These are phyloP conservation scores for Argynnis bischoffii DNA, from an alignment of 2,888 invertebrate genomes.

Conservation along the genomic window DNA sequence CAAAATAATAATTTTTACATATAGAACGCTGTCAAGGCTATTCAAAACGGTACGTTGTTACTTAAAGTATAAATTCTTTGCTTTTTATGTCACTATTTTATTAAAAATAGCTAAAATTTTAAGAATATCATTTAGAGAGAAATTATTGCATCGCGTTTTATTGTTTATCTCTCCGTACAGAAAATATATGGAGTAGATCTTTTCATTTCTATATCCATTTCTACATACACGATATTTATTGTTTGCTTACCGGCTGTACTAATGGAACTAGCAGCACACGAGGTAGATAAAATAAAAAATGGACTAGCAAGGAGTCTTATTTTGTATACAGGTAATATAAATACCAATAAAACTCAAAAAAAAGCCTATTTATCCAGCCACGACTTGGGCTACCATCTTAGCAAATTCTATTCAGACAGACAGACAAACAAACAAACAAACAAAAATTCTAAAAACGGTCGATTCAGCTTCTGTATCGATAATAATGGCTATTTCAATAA, in stretches of 20 bases:
- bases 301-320: background rate
- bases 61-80: background rate
- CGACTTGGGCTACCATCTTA: too few species aligned
- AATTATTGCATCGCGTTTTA: background rate
- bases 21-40: background rate
- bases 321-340: conserved; percentile 1
- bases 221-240: conserved; percentile 5
- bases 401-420: too few species aligned
- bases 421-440: too few species aligned
- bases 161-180: background rate
- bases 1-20: conserved; percentile 2
- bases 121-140: too few species aligned
- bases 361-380: too few species aligned
- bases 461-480: too few species aligned
- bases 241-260: conserved; percentile 6
- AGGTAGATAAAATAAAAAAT: conserved; percentile 11
- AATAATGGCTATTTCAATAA: too few species aligned
- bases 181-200: background rate
- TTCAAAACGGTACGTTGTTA: background rate
- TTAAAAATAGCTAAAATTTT: too few species aligned
- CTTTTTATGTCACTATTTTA: background rate
- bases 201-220: background rate
- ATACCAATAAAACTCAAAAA: too few species aligned
- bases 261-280: conserved; percentile 9
- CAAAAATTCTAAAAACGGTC: too few species aligned